Evolutionary conservation across 2,797 vertebrate genomes (phyloP), one percentile per base, ranked within the genome.

Genomic region (Amblyopsis hoosieri): DNA sequence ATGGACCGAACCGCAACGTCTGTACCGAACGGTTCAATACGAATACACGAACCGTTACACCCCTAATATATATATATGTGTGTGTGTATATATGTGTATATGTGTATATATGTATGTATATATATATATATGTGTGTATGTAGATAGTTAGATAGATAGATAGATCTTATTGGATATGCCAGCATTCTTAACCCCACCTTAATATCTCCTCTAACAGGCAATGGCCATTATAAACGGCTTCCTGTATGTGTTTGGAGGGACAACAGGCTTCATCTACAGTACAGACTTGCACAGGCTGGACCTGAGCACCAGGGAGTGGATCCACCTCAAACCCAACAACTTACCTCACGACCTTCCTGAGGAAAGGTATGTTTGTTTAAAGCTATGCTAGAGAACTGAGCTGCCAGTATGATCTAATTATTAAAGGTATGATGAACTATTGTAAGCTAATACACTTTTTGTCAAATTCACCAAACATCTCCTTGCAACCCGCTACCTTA

Each of bases 241-340:
- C 71, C 90, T 99, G 3, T 99, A 99, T 1, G 96, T 99, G 54
- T 99, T 99, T 78, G 98, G 98, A 60, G 98, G 98, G 37, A 99
- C 97, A 0, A 99, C 98, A 0, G 98, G 98, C 0, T 99, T 98
- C 83, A 95, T 98, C 66, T 99, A 99, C 85, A 99, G 96, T 86
- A 99, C 97, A 45, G 98, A 99, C 78, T 91, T 99, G 4, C 98
- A 99, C 87, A 94, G 95, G 66, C 88, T 99, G 74, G 98, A 99
- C 84, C 95, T 99, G 81, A 97, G 94, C 74, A 97, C 96, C 8
- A 90, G 96, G 14, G 98, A 98, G 53, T 99, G 98, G 97, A 94
- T 93, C 72, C 96, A 99, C 61, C 94, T 99, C 54, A 98, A 97
- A 71, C 97, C 98, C 48, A 97, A 97, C 90, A 99, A 98, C 29